A percentile compares a stretch with the other conserved stretches of the same genome.
phyloP scores from a whole-genome alignment of 1,140 invertebrate species.

The Drosophila guanche region DNA sequence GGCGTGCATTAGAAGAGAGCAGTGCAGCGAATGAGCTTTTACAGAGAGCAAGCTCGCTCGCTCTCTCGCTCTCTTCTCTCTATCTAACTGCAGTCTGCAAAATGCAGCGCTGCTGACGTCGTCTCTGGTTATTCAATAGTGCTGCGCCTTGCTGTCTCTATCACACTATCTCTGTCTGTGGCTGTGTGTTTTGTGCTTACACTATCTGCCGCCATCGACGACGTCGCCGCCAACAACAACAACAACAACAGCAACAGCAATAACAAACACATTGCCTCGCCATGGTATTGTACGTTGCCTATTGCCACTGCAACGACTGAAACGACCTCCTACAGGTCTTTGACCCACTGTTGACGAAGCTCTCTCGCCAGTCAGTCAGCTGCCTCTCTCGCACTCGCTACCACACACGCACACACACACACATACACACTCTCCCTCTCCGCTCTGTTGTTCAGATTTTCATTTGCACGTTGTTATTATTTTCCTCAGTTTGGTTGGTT shows the following conservation, averaged over 20 bases:
- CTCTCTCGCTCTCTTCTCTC: constrained; percentile 23
- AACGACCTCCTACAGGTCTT: constrained; percentile 84
- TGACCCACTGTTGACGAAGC: constrained; percentile 71
- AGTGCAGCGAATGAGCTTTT: constrained; percentile 36
- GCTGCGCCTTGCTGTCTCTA: constrained; percentile 15
- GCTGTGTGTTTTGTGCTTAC: constrained; percentile 42
- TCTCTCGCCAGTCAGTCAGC: constrained; percentile 10
- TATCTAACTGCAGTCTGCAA: constrained; percentile 43
- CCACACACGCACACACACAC: background rate
- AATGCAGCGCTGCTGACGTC: constrained; percentile 52
- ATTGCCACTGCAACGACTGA: constrained; percentile 81
- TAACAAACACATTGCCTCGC: constrained; percentile 33
- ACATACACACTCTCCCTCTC: constrained; percentile 8
- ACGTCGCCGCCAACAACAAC: constrained; percentile 23
- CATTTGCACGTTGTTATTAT: constrained; percentile 74
- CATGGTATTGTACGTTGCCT: constrained; percentile 81
- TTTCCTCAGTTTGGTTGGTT: constrained; percentile 38
- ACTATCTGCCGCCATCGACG: constrained; percentile 69
- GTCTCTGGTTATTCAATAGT: constrained; percentile 71
- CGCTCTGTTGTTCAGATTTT: constrained; percentile 42
- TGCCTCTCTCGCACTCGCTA: constrained; percentile 1
- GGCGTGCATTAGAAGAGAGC: constrained; percentile 28
- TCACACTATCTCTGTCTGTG: constrained; percentile 6
- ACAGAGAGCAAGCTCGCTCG: constrained; percentile 35
- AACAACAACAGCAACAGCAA: constrained; percentile 15